Conservation (phyloP, 1,140 invertebrate species). For the Melanaphis sacchari region DNA sequence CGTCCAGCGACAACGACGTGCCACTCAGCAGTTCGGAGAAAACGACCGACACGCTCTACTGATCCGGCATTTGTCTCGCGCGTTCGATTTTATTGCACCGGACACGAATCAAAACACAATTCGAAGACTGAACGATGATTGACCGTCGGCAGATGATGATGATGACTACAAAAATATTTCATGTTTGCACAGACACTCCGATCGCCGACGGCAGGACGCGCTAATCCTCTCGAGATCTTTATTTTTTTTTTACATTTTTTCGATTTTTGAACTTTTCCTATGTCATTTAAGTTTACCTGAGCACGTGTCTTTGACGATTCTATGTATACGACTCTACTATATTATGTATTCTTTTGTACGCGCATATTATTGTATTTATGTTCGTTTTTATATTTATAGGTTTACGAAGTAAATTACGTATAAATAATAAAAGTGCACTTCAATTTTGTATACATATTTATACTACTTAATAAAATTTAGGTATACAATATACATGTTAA, state of each 20-base stretch:
- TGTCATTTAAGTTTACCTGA: not conserved
- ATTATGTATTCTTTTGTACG: no score
- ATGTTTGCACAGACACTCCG: not conserved
- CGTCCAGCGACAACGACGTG: constrained; percentile 54
- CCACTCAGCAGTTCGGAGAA: constrained; percentile 58
- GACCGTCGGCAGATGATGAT: not conserved
- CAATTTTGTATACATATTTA: not conserved
- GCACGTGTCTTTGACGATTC: not conserved
- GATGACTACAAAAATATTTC: not conserved
- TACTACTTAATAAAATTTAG: not conserved
- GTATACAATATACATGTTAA: not conserved
- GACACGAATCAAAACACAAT: constrained; percentile 17
- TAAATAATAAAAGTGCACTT: not conserved
- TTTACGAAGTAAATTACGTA: not conserved
- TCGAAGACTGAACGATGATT: constrained; percentile 30
- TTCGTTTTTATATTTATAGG: not conserved
- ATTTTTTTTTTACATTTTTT: not conserved
- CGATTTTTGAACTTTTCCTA: no score
- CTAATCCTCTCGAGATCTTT: not conserved
- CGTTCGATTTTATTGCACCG: not conserved
- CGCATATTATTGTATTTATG: not conserved
- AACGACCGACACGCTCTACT: constrained; percentile 29
- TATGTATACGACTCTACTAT: not conserved
- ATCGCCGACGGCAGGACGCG: not conserved
- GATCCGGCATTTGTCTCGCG: not conserved